Conservation (phyloP, 2,113 vertebrate genomes). For the Calidris pugnax region DNA sequence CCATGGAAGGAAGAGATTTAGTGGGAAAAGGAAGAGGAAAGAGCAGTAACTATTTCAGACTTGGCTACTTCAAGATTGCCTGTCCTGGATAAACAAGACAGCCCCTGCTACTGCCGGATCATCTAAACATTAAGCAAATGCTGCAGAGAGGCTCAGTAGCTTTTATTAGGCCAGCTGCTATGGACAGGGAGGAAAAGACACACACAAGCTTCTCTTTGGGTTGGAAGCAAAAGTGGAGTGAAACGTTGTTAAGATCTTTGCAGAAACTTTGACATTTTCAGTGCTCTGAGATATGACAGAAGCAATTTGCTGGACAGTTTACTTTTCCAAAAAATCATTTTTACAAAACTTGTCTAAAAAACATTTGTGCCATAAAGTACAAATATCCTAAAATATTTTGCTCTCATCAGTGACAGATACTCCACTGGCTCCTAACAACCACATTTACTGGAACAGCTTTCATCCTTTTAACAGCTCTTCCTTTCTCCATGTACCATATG, state of each 20-base stretch:
- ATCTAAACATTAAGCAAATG: not conserved
- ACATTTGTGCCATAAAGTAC: not conserved
- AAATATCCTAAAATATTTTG: conserved; percentile 60
- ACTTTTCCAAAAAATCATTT: not conserved
- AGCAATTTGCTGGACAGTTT: not conserved
- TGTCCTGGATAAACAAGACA: not conserved
- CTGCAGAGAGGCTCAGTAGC: not conserved
- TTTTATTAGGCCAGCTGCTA: not conserved
- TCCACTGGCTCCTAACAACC: conserved; percentile 12
- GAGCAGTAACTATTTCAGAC: not conserved
- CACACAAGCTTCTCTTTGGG: not conserved
- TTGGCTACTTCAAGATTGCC: not conserved
- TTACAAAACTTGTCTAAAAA: conserved; percentile 9
- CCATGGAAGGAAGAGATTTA: not conserved
- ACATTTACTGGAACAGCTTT: conserved; percentile 54
- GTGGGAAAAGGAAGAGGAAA: not conserved
- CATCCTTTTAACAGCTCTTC: conserved; percentile 46
- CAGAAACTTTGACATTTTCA: not conserved
- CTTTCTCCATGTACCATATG: conserved; percentile 55
- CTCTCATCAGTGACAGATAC: conserved; percentile 28
- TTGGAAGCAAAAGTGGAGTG: not conserved
- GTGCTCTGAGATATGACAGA: not conserved
- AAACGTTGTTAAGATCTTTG: not conserved
- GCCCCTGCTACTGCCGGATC: not conserved
- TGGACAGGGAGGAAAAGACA: not conserved